A percentile compares a stretch with the other conserved stretches of the same genome.
Evolutionary conservation across 2,797 vertebrate genomes (phyloP).

Genomic region (Linurgus olivaceus): DNA sequence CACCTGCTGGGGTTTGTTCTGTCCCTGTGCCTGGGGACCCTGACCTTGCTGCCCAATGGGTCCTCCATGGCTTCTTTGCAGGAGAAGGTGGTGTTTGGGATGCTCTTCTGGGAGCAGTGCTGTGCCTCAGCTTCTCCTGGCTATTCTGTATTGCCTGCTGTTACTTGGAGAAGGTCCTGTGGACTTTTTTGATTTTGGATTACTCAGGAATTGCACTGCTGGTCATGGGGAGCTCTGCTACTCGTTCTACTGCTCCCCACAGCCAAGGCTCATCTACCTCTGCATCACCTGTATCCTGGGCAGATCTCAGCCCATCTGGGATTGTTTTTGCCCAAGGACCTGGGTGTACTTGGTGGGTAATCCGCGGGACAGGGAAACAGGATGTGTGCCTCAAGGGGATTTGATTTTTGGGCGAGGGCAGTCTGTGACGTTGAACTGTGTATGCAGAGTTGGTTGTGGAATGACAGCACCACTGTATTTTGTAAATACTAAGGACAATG

Average conservation of each 20-base stretch:
- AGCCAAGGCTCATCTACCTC: conserved; percentile 93
- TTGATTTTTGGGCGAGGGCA: neutral
- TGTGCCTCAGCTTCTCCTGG: conserved; percentile 97
- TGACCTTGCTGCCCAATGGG: conserved; percentile 92
- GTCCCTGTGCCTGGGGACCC: conserved; percentile 87
- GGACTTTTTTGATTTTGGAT: conserved; percentile 92
- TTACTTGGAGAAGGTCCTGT: conserved; percentile 92
- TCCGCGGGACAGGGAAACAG: neutral
- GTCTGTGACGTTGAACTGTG: neutral
- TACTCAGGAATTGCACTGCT: conserved; percentile 94
- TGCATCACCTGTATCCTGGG: conserved; percentile 90
- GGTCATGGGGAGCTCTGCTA: conserved; percentile 96
- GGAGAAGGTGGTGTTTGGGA: conserved; percentile 93
- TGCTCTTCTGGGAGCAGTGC: conserved; percentile 92
- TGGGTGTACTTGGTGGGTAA: neutral
- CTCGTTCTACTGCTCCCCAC: conserved; percentile 92
- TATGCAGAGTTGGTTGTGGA: neutral
- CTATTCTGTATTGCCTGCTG: conserved; percentile 93
- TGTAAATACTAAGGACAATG: neutral
- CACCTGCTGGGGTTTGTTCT: conserved; percentile 89
- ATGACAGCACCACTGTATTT: neutral
- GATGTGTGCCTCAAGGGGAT: neutral
- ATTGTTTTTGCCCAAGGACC: neutral
- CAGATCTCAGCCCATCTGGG: conserved; percentile 79
- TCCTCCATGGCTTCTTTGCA: conserved; percentile 93